Evolutionary conservation across 2,113 vertebrate genomes (phyloP).

Genomic region (Andinoacara biseriatus): DNA sequence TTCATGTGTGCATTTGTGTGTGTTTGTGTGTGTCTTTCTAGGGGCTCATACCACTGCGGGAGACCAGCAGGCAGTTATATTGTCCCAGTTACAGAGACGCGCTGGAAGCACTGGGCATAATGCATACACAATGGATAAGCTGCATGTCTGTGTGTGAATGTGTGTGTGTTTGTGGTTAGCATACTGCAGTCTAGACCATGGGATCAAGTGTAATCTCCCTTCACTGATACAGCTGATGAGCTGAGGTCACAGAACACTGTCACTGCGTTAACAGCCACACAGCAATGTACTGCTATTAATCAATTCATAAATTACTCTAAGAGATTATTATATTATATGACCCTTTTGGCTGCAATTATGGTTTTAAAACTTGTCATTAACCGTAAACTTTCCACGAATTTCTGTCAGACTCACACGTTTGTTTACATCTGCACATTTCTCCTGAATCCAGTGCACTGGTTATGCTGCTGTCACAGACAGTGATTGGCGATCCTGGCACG

Average conservation of each 20-base stretch:
- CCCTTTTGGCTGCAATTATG: neutral
- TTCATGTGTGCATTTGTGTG: neutral
- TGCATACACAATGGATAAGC: conserved; percentile 58
- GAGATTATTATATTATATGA: neutral
- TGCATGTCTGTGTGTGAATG: conserved; percentile 33
- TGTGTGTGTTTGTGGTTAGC: conserved; percentile 44
- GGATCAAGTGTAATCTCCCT: conserved; percentile 71
- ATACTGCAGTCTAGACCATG: conserved; percentile 54
- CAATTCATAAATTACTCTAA: neutral
- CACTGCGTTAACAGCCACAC: conserved; percentile 13
- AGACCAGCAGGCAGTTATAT: conserved; percentile 54
- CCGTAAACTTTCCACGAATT: neutral
- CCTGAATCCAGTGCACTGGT: neutral
- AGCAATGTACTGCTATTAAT: neutral
- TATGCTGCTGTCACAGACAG: neutral
- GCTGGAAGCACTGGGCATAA: conserved; percentile 63
- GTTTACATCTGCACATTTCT: neutral
- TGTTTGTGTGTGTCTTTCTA: neutral
- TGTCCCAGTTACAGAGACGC: conserved; percentile 66
- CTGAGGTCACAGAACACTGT: conserved; percentile 45
- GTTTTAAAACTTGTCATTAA: neutral
- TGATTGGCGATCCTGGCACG: neutral
- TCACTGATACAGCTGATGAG: conserved; percentile 70
- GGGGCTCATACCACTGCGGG: conserved; percentile 39
- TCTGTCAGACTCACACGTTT: neutral